phyloP scores from a whole-genome alignment of 2,113 vertebrate species.

The Machaerirhynchus nigripectus region DNA sequence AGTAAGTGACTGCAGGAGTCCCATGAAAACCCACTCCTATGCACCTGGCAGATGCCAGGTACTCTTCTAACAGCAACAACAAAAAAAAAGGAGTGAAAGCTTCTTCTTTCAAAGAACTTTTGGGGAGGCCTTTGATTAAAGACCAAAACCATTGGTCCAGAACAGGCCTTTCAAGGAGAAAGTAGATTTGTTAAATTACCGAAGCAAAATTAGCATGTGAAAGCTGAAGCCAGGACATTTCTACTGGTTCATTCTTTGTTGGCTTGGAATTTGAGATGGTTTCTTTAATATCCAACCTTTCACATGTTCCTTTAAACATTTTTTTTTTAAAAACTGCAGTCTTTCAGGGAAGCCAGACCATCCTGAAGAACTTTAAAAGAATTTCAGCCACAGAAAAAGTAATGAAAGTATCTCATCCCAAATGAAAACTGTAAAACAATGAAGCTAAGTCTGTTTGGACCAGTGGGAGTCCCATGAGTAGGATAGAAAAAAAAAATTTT shows the following conservation, averaged over 20 bases:
- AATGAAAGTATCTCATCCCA: not conserved
- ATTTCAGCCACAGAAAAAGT: not conserved
- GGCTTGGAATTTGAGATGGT: not conserved
- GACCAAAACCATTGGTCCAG: not conserved
- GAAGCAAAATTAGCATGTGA: not conserved
- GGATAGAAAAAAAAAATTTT: no score
- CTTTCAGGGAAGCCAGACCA: not conserved
- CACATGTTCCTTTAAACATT: not conserved
- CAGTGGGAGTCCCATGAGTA: not conserved
- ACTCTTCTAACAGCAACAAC: not conserved
- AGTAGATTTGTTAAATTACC: not conserved
- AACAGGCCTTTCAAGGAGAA: not conserved
- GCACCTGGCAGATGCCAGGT: not conserved
- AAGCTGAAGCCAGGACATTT: not conserved
- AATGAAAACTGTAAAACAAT: not conserved
- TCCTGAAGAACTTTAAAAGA: not conserved
- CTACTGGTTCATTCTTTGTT: not conserved
- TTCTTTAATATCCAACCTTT: not conserved
- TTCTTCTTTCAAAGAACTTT: not conserved
- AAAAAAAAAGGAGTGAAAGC: not conserved
- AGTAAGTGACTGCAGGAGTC: not conserved
- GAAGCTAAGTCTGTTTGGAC: not conserved
- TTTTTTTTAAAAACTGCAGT: not conserved
- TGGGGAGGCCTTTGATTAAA: not conserved
- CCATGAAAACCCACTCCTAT: not conserved